Percentiles rank a stretch among this genome's conserved stretches.
Evolutionary conservation across 2,888 invertebrate genomes (phyloP).

Genomic region (Idaea aversata): DNA sequence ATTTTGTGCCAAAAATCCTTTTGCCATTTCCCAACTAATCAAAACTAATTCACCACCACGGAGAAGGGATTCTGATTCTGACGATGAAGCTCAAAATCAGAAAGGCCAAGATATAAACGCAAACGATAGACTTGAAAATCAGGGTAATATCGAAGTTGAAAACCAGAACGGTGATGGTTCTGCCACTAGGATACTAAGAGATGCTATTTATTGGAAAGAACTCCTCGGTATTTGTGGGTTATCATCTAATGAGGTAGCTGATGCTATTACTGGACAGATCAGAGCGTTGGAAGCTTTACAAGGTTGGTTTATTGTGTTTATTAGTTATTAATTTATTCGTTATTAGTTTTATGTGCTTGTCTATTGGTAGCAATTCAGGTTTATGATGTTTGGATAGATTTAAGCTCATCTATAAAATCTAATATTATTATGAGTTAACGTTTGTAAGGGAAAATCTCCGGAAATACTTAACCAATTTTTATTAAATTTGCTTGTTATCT

Average conservation of each 20-base stretch:
- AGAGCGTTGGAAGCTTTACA: constrained; percentile 85
- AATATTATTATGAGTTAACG: background rate
- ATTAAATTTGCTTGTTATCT: no score
- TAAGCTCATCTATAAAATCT: background rate
- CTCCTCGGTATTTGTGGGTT: constrained; percentile 88
- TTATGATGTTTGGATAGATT: constrained; percentile 30
- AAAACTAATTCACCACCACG: constrained; percentile 77
- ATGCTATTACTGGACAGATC: constrained; percentile 84
- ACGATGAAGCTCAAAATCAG: constrained; percentile 48
- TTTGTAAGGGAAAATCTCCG: background rate
- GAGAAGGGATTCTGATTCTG: constrained; percentile 75
- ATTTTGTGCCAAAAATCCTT: constrained; percentile 80
- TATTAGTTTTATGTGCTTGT: constrained; percentile 27
- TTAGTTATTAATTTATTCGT: constrained; percentile 17
- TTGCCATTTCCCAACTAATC: constrained; percentile 78
- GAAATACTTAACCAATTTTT: no score
- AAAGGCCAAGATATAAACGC: constrained; percentile 75
- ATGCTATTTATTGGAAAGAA: constrained; percentile 90
- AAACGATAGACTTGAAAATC: constrained; percentile 67
- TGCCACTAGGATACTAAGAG: constrained; percentile 84
- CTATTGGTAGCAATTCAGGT: constrained; percentile 23
- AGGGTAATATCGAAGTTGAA: constrained; percentile 60
- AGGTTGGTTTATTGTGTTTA: constrained; percentile 68
- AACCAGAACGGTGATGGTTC: constrained; percentile 66
- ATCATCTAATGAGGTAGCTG: constrained; percentile 84